phyloP scores from a whole-genome alignment of 2,113 vertebrate genomes.

The Actenoides hombroni region DNA sequence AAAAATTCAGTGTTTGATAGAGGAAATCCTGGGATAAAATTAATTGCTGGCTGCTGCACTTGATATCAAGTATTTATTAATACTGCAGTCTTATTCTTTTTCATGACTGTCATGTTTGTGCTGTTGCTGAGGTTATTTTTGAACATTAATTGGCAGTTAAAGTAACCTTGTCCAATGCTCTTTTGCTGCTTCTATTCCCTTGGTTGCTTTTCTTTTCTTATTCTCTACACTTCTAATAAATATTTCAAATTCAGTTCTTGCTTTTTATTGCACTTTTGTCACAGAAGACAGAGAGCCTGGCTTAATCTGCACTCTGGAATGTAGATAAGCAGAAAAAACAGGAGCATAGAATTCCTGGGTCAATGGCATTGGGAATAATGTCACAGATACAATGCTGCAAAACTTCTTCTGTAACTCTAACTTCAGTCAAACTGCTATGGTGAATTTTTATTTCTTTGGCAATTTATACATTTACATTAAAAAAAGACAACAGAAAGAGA shows the following conservation, averaged over 20 bases:
- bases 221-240: constrained; percentile 41
- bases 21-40: not conserved
- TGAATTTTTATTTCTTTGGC: not conserved
- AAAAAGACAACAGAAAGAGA: not conserved
- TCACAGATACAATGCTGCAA: not conserved
- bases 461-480: not conserved
- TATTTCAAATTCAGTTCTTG: constrained; percentile 56
- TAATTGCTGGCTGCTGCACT: not conserved
- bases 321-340: not conserved
- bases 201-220: constrained; percentile 13
- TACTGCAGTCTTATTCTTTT: not conserved
- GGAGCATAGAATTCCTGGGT: not conserved
- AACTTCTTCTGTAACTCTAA: not conserved
- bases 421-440: not conserved
- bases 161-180: constrained; percentile 47
- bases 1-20: not conserved
- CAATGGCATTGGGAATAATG: not conserved
- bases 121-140: constrained; percentile 34
- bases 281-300: constrained; percentile 11
- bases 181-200: constrained; percentile 51
- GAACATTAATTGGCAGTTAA: constrained; percentile 52
- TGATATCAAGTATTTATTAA: not conserved
- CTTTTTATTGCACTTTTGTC: constrained; percentile 45
- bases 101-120: constrained; percentile 16
- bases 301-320: constrained; percentile 19